Base-by-base conservation (phyloP, 2,888 invertebrate genomes). In the Malthinus seriepunctatus region DNA sequence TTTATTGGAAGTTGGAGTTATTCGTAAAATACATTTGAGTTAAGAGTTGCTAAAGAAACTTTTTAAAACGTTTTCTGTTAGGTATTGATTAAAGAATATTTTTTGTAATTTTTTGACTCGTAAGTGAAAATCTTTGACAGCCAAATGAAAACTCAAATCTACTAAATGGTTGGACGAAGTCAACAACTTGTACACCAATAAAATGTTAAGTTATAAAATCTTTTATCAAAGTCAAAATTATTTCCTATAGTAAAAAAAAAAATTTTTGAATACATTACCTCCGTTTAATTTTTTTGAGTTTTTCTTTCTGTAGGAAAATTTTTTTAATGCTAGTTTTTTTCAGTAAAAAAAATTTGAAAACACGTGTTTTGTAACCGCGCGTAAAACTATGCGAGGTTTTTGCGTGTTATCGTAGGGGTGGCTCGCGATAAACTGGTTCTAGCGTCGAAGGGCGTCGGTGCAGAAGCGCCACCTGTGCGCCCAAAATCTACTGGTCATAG, bases 361-460 rank as follows among this genome's bases (percentile, higher is more conserved):
- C 68, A 68, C 68, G 68, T 68, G 65, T 56, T 63, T 47, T 34
- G 32, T 56, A 51, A 53, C 46, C 54, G 63, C 54, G 58, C 52
- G 52, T 32, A 12, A 44, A 42, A 51, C 57, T 23, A 42, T 46
- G 44, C 61, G 61, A 55, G 51, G 31, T 11, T 23, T 32, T 47
- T 61, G 68, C 70, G 69, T 73, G 71, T 69, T 70, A 67, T 66
- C 70, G 64, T 63, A 57, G 56, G 62, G 70, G 59, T 70, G 69
- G 74, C 73, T 74, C 73, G 71, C 73, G 73, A 68, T 67, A 68
- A 71, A 76, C 76, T 76, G 75, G 73, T 72, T 71, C 72, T 70
- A 72, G 68, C 70, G 71, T 71, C 72, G 71, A 67, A 68, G 67
- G 68, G 66, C 65, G 66, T 67, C 69, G 62, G 67, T 63, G 68